Evolutionary conservation across 2,113 vertebrate genomes (phyloP).

Genomic region (Xenopus borealis): DNA sequence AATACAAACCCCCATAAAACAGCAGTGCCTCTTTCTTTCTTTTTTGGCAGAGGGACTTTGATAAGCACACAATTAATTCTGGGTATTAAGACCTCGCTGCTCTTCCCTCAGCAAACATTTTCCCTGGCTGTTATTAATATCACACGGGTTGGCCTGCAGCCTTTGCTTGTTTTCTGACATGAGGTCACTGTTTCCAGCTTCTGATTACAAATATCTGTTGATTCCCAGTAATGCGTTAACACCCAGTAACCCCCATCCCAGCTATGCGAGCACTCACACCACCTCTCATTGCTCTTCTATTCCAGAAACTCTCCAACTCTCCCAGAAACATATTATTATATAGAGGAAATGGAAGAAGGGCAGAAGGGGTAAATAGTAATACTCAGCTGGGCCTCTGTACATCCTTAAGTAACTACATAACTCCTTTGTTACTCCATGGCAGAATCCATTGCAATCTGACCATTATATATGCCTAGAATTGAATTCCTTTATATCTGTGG

Average conservation of each 20-base stretch:
- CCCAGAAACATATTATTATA: no score
- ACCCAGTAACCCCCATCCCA: background rate
- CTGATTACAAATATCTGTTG: conserved; percentile 33
- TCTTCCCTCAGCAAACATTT: background rate
- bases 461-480: no score
- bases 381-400: no score
- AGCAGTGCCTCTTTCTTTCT: no score
- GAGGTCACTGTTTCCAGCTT: conserved; percentile 37
- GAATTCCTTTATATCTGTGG: no score
- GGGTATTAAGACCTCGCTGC: background rate
- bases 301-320: background rate
- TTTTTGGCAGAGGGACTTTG: background rate
- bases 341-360: no score
- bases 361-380: no score
- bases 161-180: conserved; percentile 18
- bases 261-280: background rate
- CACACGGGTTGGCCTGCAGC: background rate
- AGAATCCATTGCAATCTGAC: no score
- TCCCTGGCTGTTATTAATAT: conserved; percentile 18
- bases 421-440: no score
- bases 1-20: no score
- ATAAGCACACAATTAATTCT: background rate
- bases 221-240: conserved; percentile 23
- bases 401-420: no score
- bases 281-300: background rate